phyloP scores from a whole-genome alignment of 2,888 invertebrate genomes.

The Lasioglossum pauxillum region DNA sequence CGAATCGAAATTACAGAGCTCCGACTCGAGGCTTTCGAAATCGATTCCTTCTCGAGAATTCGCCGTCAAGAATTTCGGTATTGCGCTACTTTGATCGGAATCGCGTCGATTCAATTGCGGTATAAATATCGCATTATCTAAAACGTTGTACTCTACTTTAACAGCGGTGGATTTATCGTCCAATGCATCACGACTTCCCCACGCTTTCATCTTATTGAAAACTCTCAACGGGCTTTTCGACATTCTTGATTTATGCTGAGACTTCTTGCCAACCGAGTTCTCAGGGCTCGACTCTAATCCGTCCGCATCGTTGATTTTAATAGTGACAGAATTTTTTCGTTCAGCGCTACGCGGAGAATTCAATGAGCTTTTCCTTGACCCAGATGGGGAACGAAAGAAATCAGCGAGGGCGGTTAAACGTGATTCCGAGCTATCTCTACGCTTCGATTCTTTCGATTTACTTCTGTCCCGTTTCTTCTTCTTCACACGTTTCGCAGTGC shows the following conservation, averaged over 20 bases:
- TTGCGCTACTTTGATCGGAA: conserved; percentile 65
- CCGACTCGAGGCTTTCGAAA: conserved; percentile 81
- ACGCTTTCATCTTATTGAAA: conserved; percentile 79
- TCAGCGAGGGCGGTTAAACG: conserved; percentile 80
- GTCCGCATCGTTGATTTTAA: conserved; percentile 78
- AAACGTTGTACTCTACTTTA: conserved; percentile 78
- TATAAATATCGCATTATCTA: conserved; percentile 76
- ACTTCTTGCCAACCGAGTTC: conserved; percentile 76
- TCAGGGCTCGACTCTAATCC: conserved; percentile 81
- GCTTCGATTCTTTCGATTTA: conserved; percentile 82
- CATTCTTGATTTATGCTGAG: conserved; percentile 78
- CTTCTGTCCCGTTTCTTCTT: conserved; percentile 81
- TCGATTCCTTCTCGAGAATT: conserved; percentile 83
- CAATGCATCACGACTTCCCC: conserved; percentile 81
- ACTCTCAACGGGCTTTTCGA: conserved; percentile 82
- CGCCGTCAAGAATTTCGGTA: conserved; percentile 79
- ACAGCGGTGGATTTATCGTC: conserved; percentile 72
- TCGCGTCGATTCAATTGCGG: conserved; percentile 71
- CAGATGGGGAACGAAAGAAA: conserved; percentile 82
- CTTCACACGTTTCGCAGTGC: conserved; percentile 79
- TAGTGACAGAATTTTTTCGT: conserved; percentile 78
- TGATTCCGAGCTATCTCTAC: conserved; percentile 82
- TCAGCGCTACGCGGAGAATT: conserved; percentile 77
- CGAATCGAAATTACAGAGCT: conserved; percentile 79
- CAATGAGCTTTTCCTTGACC: conserved; percentile 81